Evolutionary conservation across 2,113 vertebrate species (phyloP), one percentile per base, ranked within the genome.

Genomic region (Athene noctua): DNA sequence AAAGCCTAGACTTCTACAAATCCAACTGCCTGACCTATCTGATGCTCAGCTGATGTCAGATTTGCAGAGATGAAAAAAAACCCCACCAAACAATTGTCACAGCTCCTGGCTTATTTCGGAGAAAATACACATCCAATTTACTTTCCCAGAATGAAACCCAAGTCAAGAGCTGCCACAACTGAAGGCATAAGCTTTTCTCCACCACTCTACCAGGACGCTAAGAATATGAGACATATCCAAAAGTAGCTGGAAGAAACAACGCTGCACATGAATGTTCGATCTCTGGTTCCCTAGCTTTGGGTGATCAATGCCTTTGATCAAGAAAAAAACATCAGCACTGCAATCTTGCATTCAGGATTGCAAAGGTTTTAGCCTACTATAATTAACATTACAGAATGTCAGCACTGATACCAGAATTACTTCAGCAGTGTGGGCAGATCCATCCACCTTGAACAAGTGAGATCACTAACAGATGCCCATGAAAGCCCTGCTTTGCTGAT

Each of bases 401-500:
- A 44, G 36, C 1, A 2, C 44, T 52, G 49, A 42, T 85, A 79
- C 57, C 34, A 66, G 78, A 88, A 40, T 51, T 62, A 38, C 55
- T 62, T n/a, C 1, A 11, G 61, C 32, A 65, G 25, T 1, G 0
- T 4, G 23, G 46, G 34, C 46, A 74, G 51, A 62, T 66, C 46
- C 21, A 27, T 27, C 34, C 59, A 61, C 36, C 42, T 27, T 10
- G 23, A 51, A 23, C 14, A 18, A 55, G 15, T 6, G 77, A 74
- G 65, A 18, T 34, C 34, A 23, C 20, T 32, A 44, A 38, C 40
- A 71, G 75, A 32, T 36, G 20, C 40, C 63, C 44, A 26, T 0
- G 0, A 27, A 42, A 66, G 61, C 27, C 46, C 16, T 11, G 4
- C 21, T 7, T 25, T 0, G 3, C 57, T 49, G 66, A 25, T 1